Evolutionary conservation across 2,888 invertebrate species (phyloP).

Genomic region (Emmelina monodactyla): DNA sequence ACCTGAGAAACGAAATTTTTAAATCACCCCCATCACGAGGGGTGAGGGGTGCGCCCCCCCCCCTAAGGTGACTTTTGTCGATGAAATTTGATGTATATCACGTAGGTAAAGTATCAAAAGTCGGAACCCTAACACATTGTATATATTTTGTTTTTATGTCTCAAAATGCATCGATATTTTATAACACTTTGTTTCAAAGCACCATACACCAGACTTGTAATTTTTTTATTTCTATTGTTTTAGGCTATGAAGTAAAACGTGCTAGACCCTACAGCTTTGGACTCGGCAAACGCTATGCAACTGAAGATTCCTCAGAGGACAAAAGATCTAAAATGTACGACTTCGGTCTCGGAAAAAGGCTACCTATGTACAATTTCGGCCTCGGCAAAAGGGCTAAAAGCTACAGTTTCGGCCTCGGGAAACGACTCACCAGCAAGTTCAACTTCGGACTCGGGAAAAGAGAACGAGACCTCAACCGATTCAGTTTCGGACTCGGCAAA

Average conservation of each 20-base stretch:
- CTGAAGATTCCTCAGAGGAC: slow-evolving; percentile 37
- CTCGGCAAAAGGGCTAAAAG: slow-evolving; percentile 50
- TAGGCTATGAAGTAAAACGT: slow-evolving; percentile 60
- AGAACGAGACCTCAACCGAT: slow-evolving; percentile 55
- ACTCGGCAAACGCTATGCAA: slow-evolving; percentile 68
- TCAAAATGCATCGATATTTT: too few species aligned
- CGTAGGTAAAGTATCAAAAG: too few species aligned
- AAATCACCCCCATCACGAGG: too few species aligned
- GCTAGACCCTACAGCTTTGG: slow-evolving; percentile 74
- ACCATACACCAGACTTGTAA: too few species aligned
- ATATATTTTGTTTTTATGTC: too few species aligned
- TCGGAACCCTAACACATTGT: too few species aligned
- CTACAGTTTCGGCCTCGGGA: slow-evolving; percentile 68
- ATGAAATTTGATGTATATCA: too few species aligned
- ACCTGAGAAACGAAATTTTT: too few species aligned
- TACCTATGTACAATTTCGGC: slow-evolving; percentile 56
- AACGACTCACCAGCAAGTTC: slow-evolving; percentile 55
- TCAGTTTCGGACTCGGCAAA: slow-evolving; percentile 67
- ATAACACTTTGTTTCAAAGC: too few species aligned
- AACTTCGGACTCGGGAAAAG: slow-evolving; percentile 67
- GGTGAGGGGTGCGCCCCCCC: too few species aligned
- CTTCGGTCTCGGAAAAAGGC: slow-evolving; percentile 53
- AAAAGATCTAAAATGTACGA: slow-evolving; percentile 48
- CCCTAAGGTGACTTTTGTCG: too few species aligned
- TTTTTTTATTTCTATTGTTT: too few species aligned